A percentile compares a stretch with the other conserved stretches of the same genome.
phyloP scores from a whole-genome alignment of 2,113 vertebrate species.

The Mola mola region DNA sequence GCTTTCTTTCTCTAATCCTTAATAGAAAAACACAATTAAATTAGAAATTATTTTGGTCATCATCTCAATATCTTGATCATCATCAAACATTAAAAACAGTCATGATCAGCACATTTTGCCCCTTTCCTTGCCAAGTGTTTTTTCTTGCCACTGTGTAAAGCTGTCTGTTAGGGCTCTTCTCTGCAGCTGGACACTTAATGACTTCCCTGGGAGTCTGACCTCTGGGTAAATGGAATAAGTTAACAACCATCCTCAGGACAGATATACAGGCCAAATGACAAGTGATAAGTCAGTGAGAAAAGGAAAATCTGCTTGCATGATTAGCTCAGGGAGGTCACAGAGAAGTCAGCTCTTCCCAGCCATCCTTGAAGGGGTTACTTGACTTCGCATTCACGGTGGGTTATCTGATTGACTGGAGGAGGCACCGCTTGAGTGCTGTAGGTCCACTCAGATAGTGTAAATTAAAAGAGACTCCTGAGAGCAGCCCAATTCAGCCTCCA shows the following conservation, averaged over 20 bases:
- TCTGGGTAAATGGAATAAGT: slow-evolving; percentile 53
- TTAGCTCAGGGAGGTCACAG: slow-evolving; percentile 43
- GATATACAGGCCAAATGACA: slow-evolving; percentile 61
- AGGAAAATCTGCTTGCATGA: slow-evolving; percentile 43
- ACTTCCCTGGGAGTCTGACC: no score
- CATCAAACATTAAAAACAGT: not conserved
- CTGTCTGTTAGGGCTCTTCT: not conserved
- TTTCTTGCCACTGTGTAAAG: slow-evolving; percentile 2
- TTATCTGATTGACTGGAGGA: slow-evolving; percentile 67
- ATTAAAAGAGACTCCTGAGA: slow-evolving; percentile 65
- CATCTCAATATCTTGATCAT: no score
- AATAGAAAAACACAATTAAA: no score
- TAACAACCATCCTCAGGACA: slow-evolving; percentile 60
- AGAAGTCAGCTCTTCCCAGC: slow-evolving; percentile 64
- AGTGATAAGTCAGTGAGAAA: slow-evolving; percentile 31
- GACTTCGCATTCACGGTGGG: slow-evolving; percentile 53
- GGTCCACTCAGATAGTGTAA: slow-evolving; percentile 46
- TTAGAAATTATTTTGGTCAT: no score
- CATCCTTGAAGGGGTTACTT: slow-evolving; percentile 51
- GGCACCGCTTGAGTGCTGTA: slow-evolving; percentile 42
- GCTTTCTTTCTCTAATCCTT: no score
- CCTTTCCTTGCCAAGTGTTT: slow-evolving; percentile 13
- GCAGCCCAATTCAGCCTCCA: slow-evolving; percentile 26
- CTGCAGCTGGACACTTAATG: no score
- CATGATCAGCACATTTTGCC: not conserved